Conservation (phyloP, 1,140 invertebrate genomes). For the Apis mellifera region Amel_HAv3.1 CM009943.2:7056001-7056500, state of each 20-base stretch:
- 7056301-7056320: neutral
- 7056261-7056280: slow-evolving; percentile 1
- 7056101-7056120: slow-evolving; percentile 55
- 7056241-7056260: slow-evolving; percentile 38
- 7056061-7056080: slow-evolving; percentile 47
- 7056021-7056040: slow-evolving; percentile 9
- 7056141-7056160: slow-evolving; percentile 53
- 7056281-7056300: slow-evolving; percentile 35
- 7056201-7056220: slow-evolving; percentile 38
- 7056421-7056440: slow-evolving; percentile 28
- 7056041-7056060: slow-evolving; percentile 36
- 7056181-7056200: neutral
- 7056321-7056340: slow-evolving; percentile 49
- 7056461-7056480: neutral
- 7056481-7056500: slow-evolving; percentile 24
- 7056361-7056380: slow-evolving; percentile 48
- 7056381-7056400: slow-evolving; percentile 20
- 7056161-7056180: slow-evolving; percentile 41
- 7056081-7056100: slow-evolving; percentile 57
- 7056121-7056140: slow-evolving; percentile 52
- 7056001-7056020: slow-evolving; percentile 39
- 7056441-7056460: slow-evolving; percentile 40
- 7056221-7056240: neutral
- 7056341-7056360: slow-evolving; percentile 25
- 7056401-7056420: neutral